Base-by-base conservation (phyloP, 1,140 invertebrate species). In the Lasaia peninsularis region DNA sequence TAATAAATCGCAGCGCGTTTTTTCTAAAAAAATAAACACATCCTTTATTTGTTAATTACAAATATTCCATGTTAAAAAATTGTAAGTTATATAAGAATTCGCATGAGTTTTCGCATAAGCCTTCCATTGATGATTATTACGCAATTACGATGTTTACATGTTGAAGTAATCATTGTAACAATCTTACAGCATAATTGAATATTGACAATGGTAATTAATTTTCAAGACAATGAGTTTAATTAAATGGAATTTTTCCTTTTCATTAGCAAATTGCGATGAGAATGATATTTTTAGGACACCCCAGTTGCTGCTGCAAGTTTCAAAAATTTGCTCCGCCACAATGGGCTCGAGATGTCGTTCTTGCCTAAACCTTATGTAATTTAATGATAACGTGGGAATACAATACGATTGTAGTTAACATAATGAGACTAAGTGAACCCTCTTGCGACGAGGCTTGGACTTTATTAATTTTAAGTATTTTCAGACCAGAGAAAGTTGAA, bases 131-230 rank as follows among this genome's bases (percentile, higher is more conserved):
- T 21, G 8, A 53, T 24, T 53, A 53, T 20, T 35, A 54, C 14
- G 49, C 14, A 18, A 52, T 62, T 58, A 62, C 20, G 62, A 54
- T 57, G 51, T 59, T 58, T 44, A 44, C 37, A 44, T 53, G 37
- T 55, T 67, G 65, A 76, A 56, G 66, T 73, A 70, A 78, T 60
- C 54, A 63, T 70, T 69, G 72, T 60, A 59, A 70, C 58, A 56
- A 61, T 54, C 63, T 65, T 52, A 21, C 28, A 55, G 21, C 33
- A 34, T 63, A 63, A 67, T 80, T 81, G 75, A 79, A 81, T 84
- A 77, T 82, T 78, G 67, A 81, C 78, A 82, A 83, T 83, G 58
- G 67, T 71, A 73, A 83, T 80, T 81, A 78, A 65, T 70, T 64
- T 52, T 31, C 35, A 53, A 64, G 57, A 75, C 76, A 79, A 82